phyloP scores from a whole-genome alignment of 2,888 invertebrate genomes.

The Encarsia formosa region DNA sequence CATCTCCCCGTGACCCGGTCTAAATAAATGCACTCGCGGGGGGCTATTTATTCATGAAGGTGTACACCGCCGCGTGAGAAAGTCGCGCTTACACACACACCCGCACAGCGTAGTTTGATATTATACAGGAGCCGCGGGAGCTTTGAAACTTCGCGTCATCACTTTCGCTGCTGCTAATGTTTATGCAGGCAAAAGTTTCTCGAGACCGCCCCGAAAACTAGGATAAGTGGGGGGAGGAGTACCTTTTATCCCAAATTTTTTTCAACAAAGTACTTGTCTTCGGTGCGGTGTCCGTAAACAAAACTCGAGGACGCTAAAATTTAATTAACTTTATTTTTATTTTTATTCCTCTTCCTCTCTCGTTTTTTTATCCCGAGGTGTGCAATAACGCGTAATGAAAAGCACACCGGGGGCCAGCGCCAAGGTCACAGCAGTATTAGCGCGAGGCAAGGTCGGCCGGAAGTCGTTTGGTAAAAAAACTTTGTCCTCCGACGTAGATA shows the following conservation, averaged over 20 bases:
- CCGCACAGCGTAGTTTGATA: not conserved
- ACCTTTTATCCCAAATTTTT: not conserved
- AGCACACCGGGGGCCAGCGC: no score
- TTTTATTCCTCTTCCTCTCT: no score
- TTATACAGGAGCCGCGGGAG: not conserved
- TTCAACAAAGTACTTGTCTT: not conserved
- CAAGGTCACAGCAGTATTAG: no score
- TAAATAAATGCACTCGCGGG: not conserved
- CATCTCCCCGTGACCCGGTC: not conserved
- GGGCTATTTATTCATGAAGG: slow-evolving; percentile 18
- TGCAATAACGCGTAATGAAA: no score
- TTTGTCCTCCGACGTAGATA: no score
- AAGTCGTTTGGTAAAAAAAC: no score
- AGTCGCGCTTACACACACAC: not conserved
- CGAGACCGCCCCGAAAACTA: no score
- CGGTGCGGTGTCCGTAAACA: not conserved
- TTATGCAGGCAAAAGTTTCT: not conserved
- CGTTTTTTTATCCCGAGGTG: no score
- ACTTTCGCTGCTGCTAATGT: not conserved
- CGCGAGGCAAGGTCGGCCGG: no score
- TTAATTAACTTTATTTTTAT: no score
- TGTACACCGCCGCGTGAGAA: not conserved
- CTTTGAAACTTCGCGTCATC: not conserved
- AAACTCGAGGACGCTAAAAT: not conserved
- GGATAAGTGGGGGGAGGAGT: no score